Conservation (phyloP, 2,113 vertebrate genomes). For the Tympanuchus pallidicinctus region DNA sequence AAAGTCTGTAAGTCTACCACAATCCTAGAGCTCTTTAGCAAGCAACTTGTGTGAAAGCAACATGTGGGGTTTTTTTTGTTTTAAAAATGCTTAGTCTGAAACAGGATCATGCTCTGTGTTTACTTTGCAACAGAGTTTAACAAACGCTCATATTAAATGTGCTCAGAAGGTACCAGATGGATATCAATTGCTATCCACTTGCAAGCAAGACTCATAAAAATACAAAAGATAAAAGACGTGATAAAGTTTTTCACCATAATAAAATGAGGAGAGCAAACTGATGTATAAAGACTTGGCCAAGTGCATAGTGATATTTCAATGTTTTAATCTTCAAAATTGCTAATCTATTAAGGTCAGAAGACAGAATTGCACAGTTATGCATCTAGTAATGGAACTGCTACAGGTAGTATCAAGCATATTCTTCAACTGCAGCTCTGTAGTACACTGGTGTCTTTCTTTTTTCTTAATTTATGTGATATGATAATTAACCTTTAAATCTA, state of each 20-base stretch:
- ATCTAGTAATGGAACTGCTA: conserved; percentile 50
- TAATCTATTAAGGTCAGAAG: conserved; percentile 58
- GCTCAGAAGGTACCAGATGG: not conserved
- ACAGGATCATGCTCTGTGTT: not conserved
- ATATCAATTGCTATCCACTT: not conserved
- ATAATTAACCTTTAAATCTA: conserved; percentile 67
- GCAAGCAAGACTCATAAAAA: not conserved
- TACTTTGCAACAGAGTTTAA: not conserved
- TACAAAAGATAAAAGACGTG: not conserved
- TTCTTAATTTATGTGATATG: conserved; percentile 30
- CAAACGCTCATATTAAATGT: not conserved
- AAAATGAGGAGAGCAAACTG: not conserved
- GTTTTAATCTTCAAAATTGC: conserved; percentile 54
- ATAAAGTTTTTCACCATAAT: not conserved
- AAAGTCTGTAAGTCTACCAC: not conserved
- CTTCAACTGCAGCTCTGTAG: conserved; percentile 30
- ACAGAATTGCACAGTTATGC: conserved; percentile 41
- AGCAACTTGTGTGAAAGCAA: conserved; percentile 4
- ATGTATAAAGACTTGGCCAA: not conserved
- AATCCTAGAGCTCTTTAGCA: not conserved
- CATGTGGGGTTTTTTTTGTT: not conserved
- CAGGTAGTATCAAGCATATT: conserved; percentile 11
- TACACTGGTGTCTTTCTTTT: conserved; percentile 20
- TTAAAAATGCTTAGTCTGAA: not conserved
- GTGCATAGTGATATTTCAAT: not conserved